Evolutionary conservation across 2,888 invertebrate genomes (phyloP).

Genomic region (Andrena fulva): DNA sequence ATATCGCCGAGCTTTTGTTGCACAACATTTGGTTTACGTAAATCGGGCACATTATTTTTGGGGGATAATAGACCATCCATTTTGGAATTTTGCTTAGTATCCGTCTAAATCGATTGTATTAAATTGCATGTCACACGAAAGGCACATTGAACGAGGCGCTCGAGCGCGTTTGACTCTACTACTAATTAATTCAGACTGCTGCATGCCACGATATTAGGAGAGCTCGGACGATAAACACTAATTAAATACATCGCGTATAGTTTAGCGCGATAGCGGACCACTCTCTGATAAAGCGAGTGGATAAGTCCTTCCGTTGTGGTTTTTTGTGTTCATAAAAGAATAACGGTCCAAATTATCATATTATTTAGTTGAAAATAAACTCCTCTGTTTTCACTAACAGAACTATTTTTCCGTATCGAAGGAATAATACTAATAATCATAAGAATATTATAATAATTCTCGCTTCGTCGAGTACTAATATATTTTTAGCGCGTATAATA

Average conservation of each 20-base stretch:
- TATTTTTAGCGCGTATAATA: not conserved
- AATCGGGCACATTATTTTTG: slow-evolving; percentile 43
- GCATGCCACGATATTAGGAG: slow-evolving; percentile 57
- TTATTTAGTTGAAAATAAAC: slow-evolving; percentile 32
- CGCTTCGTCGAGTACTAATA: not conserved
- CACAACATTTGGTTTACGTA: slow-evolving; percentile 45
- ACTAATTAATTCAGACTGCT: slow-evolving; percentile 57
- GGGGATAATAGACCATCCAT: slow-evolving; percentile 70
- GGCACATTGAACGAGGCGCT: not conserved
- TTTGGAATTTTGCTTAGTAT: not conserved
- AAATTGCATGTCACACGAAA: not conserved
- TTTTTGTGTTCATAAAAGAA: slow-evolving; percentile 68
- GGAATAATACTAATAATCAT: not conserved
- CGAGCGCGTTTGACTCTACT: slow-evolving; percentile 27
- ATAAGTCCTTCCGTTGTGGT: slow-evolving; percentile 80
- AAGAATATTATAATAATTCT: not conserved
- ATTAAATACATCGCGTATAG: slow-evolving; percentile 71
- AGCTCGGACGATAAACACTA: slow-evolving; percentile 70
- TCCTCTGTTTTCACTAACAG: not conserved
- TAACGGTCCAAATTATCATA: slow-evolving; percentile 12
- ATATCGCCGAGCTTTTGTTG: slow-evolving; percentile 74
- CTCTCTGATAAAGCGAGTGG: slow-evolving; percentile 75
- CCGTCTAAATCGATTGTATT: not conserved
- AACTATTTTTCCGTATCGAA: not conserved
- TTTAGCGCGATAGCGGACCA: slow-evolving; percentile 72